Evolutionary conservation across 2,113 vertebrate species (phyloP).

Genomic region (Pterocles orientalis): DNA sequence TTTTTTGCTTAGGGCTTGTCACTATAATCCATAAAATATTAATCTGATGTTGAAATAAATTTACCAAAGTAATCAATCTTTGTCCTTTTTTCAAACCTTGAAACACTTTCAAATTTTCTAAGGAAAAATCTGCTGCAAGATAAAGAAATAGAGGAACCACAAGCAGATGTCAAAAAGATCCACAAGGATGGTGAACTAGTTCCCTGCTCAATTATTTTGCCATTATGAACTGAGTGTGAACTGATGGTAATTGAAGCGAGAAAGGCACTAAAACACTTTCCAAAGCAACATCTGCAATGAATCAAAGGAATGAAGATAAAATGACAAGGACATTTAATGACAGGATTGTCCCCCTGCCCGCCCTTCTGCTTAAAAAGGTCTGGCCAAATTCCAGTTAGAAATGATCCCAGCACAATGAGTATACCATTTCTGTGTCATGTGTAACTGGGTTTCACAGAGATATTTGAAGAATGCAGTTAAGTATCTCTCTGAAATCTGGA

Average conservation of each 20-base stretch:
- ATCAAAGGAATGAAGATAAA: conserved; percentile 70
- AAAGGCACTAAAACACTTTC: conserved; percentile 52
- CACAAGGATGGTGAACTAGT: conserved; percentile 2
- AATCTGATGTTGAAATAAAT: conserved; percentile 29
- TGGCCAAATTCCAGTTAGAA: conserved; percentile 64
- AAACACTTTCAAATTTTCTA: conserved; percentile 16
- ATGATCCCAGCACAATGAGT: conserved; percentile 37
- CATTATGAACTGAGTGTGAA: conserved; percentile 35
- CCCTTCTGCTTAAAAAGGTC: conserved; percentile 60
- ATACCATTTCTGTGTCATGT: conserved; percentile 45
- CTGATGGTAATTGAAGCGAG: conserved; percentile 50
- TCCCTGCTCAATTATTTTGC: conserved; percentile 32
- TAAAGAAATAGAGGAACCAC: conserved; percentile 3
- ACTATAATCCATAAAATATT: neutral
- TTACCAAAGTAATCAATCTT: conserved; percentile 6
- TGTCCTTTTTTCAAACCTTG: neutral
- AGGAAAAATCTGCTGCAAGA: conserved; percentile 9
- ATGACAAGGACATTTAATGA: conserved; percentile 70
- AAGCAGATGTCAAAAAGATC: conserved; percentile 30
- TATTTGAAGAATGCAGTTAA: conserved; percentile 74
- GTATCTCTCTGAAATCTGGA: conserved; percentile 66
- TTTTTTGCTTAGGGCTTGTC: neutral
- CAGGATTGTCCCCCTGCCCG: conserved; percentile 47
- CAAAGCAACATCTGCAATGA: conserved; percentile 64
- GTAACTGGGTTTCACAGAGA: conserved; percentile 36